Percentiles rank a stretch among this genome's conserved stretches.
Conservation (phyloP, 1,140 invertebrate genomes). For the Dryas iulia region DNA sequence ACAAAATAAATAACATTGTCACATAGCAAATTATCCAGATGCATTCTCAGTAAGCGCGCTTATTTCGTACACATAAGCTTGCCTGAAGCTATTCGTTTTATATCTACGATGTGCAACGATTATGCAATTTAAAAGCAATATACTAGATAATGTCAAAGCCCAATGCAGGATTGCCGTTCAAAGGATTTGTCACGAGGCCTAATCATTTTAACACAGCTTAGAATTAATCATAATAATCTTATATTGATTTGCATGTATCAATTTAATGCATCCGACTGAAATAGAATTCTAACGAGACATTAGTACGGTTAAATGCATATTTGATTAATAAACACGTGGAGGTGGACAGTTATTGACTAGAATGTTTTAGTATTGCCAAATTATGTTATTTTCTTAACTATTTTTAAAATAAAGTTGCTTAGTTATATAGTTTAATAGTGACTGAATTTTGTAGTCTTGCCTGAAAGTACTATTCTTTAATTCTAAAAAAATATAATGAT, state of each 20-base stretch:
- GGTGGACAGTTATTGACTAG: not conserved
- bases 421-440: too few relatives aligned
- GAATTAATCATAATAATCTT: conserved; percentile 22
- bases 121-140: conserved; percentile 16
- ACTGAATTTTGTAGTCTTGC: too few relatives aligned
- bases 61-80: not conserved
- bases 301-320: not conserved
- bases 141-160: not conserved
- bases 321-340: not conserved
- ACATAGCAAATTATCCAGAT: not conserved
- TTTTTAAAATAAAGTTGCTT: too few relatives aligned
- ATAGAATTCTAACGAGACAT: not conserved
- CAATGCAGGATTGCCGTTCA: conserved; percentile 3
- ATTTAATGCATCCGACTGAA: not conserved
- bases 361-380: too few relatives aligned
- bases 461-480: too few relatives aligned
- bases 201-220: conserved; percentile 20
- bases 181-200: conserved; percentile 23
- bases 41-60: not conserved
- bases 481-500: too few relatives aligned
- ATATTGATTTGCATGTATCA: not conserved
- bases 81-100: not conserved
- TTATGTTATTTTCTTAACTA: not conserved
- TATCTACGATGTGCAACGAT: not conserved
- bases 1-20: not conserved